Evolutionary conservation across 2,888 invertebrate genomes (phyloP), one percentile per base, ranked within the genome.

Genomic region (Sesia bembeciformis): DNA sequence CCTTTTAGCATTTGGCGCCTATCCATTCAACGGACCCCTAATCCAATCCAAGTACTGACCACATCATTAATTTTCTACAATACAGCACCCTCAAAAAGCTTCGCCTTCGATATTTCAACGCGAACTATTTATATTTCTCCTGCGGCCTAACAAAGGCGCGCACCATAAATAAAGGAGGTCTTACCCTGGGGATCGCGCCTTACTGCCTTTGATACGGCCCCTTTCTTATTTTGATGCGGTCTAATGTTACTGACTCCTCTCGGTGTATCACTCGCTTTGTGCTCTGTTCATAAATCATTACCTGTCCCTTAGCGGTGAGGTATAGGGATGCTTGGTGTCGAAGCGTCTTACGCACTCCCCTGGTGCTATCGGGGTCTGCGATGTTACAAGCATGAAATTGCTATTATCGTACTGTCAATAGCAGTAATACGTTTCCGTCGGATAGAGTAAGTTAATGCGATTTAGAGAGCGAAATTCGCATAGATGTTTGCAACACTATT

Each of bases 51-150:
- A 79, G 78, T 78, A 63, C 80, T 88, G 88, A 88, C 88, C 88
- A 86, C 83, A 79, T 87, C 89, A 89, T 89, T 88, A 88, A 88
- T 89, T 88, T 81, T 76, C 78, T 72, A 81, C 86, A 80, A 84
- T 84, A 84, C 82, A 77, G 73, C 84, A 77, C 87, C 86, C 87
- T 78, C 81, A 77, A 76, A 81, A 84, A 78, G 79, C 81, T 71
- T 70, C 71, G 70, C 68, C 72, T 75, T 70, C 81, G 79, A 84
- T 85, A 84, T 85, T 86, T 86, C 84, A 81, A 74, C 80, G 78
- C 63, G 75, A 81, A 87, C 88, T 88, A 87, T 89, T 88, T 89
- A 88, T 89, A 87, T 84, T 86, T 86, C 80, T 80, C 70, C 73
- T 68, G 75, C 74, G 73, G 68, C 74, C 74, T 74, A 84, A 87